Conservation (phyloP, 2,888 invertebrate species). For the Zele albiditarsus region DNA sequence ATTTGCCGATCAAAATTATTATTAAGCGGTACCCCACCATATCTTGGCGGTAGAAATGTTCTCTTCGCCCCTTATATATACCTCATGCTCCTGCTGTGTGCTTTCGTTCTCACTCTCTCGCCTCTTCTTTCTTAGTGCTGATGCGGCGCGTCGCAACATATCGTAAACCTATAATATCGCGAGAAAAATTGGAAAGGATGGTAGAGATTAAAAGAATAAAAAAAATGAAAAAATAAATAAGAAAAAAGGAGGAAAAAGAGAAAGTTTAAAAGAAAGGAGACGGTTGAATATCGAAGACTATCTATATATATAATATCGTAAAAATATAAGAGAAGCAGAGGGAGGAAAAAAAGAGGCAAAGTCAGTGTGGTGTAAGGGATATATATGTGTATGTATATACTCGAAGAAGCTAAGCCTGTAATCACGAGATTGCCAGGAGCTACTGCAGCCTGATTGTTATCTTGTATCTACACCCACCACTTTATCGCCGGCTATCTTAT, state of each 20-base stretch:
- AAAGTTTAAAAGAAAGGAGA: background rate
- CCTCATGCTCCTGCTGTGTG: conserved; percentile 2
- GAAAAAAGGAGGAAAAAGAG: conserved; percentile 5
- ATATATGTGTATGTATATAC: conserved; percentile 43
- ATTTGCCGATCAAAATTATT: conserved; percentile 72
- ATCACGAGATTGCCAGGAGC: conserved; percentile 71
- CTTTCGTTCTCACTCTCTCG: too few species aligned
- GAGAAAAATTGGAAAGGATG: conserved; percentile 57
- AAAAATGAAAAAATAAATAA: background rate
- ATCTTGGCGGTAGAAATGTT: conserved; percentile 12
- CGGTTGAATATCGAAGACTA: background rate
- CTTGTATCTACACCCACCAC: conserved; percentile 72
- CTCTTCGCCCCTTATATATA: background rate
- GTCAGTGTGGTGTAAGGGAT: conserved; percentile 34
- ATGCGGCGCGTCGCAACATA: background rate
- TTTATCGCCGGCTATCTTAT: conserved; percentile 72
- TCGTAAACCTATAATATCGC: conserved; percentile 53
- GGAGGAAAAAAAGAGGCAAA: conserved; percentile 27
- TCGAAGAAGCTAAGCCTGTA: conserved; percentile 67
- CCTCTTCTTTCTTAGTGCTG: background rate
- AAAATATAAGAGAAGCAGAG: conserved; percentile 32
- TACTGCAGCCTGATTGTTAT: conserved; percentile 72
- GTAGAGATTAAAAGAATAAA: conserved; percentile 18
- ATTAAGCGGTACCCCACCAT: conserved; percentile 65
- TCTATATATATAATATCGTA: conserved; percentile 37